Percentiles rank a stretch among this genome's conserved stretches.
Evolutionary conservation across 2,888 invertebrate genomes (phyloP).

Genomic region (Drosophila anomelani): DNA sequence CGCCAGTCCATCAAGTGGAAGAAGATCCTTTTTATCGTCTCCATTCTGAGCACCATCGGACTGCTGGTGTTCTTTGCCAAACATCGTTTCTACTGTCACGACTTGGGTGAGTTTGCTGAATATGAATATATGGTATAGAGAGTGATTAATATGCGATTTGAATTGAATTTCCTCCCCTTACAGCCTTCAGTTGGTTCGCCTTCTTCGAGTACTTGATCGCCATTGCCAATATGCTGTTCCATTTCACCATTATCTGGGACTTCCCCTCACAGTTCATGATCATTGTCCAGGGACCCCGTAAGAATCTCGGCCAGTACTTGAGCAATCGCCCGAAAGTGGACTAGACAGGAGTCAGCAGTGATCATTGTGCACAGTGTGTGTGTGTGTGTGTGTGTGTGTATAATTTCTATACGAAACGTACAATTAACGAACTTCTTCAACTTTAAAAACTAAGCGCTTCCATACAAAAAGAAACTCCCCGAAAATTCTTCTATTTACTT

Average conservation of each 20-base stretch:
- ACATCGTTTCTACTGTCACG: slow-evolving; percentile 94
- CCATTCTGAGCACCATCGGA: slow-evolving; percentile 92
- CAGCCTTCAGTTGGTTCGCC: slow-evolving; percentile 98
- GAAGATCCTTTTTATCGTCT: slow-evolving; percentile 90
- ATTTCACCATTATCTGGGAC: slow-evolving; percentile 93
- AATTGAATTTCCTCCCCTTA: slow-evolving; percentile 57
- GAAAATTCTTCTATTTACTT: slow-evolving; percentile 19
- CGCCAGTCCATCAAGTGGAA: slow-evolving; percentile 88
- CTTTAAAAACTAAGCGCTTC: slow-evolving; percentile 68
- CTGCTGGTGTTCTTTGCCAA: slow-evolving; percentile 94
- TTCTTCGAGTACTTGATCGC: slow-evolving; percentile 96
- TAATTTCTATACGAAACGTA: slow-evolving; percentile 54
- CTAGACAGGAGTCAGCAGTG: slow-evolving; percentile 43
- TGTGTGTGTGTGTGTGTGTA: slow-evolving; percentile 27
- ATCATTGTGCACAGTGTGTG: slow-evolving; percentile 14
- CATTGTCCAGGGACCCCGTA: slow-evolving; percentile 87
- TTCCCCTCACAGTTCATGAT: slow-evolving; percentile 93
- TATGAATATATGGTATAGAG: no score
- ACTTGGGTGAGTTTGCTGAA: slow-evolving; percentile 89
- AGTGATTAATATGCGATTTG: no score
- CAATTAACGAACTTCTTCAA: slow-evolving; percentile 60
- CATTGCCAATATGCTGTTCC: slow-evolving; percentile 96
- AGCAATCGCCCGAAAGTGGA: slow-evolving; percentile 56
- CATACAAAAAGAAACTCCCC: slow-evolving; percentile 39
- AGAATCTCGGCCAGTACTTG: slow-evolving; percentile 82